phyloP scores from a whole-genome alignment of 2,113 vertebrate genomes.

The Sprattus sprattus region DNA sequence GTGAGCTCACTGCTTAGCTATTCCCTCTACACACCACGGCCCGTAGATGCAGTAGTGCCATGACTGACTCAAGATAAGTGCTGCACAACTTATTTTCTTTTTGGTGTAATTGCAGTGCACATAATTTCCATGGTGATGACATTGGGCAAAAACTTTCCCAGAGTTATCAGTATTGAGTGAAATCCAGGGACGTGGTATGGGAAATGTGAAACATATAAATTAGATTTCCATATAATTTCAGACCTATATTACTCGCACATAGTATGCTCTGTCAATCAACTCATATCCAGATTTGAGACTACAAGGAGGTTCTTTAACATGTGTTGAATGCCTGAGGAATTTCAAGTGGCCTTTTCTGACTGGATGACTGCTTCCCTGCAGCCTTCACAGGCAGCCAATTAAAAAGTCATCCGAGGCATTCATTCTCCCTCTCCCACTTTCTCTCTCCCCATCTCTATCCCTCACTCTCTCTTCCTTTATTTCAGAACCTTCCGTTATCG shows the following conservation, averaged over 20 bases:
- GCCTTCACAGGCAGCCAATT: slow-evolving; percentile 42
- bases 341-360: background rate
- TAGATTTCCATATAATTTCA: background rate
- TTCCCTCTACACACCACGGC: background rate
- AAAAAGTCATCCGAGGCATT: slow-evolving; percentile 27
- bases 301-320: background rate
- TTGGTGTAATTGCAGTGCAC: background rate
- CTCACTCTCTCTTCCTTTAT: background rate
- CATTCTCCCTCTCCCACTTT: background rate
- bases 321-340: background rate
- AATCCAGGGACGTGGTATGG: background rate
- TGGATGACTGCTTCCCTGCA: slow-evolving; percentile 32
- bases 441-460: background rate
- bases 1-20: background rate
- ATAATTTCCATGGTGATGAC: background rate
- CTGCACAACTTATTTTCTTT: background rate
- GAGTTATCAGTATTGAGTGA: background rate
- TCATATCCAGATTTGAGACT: background rate
- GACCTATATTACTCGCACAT: background rate
- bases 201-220: slow-evolving; percentile 3
- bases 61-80: background rate
- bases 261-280: background rate
- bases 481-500: background rate
- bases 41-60: background rate
- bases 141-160: background rate